A percentile compares a stretch with the other conserved stretches of the same genome.
phyloP scores from a whole-genome alignment of 1,140 invertebrate species.

The Brachionus rubens region DNA sequence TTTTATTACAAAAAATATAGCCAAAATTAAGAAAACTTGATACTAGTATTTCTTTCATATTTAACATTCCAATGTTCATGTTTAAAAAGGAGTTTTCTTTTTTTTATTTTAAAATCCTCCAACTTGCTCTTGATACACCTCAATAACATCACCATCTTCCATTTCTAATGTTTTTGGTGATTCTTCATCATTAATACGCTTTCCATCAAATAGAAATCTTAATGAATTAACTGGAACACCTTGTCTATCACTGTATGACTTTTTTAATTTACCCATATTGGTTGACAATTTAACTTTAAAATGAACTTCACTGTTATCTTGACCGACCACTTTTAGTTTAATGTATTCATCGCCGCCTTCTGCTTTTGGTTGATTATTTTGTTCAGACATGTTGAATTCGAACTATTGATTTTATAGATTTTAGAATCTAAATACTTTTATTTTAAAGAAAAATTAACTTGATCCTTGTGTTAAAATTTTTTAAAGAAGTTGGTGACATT shows the following conservation, averaged over 20 bases:
- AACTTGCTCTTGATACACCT: constrained; percentile 47
- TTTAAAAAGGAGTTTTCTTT: no score
- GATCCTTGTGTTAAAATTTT: no score
- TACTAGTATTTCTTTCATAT: no score
- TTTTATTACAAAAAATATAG: no score
- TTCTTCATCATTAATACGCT: constrained; percentile 45
- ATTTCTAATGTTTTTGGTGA: constrained; percentile 46
- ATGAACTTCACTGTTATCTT: constrained; percentile 71
- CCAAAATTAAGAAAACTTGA: no score
- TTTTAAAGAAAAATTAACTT: no score
- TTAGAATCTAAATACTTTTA: no score
- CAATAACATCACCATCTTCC: constrained; percentile 47
- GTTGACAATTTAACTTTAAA: constrained; percentile 78
- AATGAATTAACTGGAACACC: constrained; percentile 49
- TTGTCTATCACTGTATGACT: constrained; percentile 74
- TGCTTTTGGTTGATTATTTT: constrained; percentile 43
- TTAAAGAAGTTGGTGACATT: no score
- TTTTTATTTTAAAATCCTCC: constrained; percentile 13
- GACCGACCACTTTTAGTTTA: constrained; percentile 44
- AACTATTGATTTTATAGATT: no score
- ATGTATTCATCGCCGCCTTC: constrained; percentile 46
- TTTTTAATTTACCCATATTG: constrained; percentile 75
- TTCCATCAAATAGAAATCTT: constrained; percentile 46
- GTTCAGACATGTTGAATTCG: constrained; percentile 5
- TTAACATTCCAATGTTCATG: no score